Evolutionary conservation across 1,140 invertebrate genomes (phyloP).

Genomic region (Colletes latitarsis): DNA sequence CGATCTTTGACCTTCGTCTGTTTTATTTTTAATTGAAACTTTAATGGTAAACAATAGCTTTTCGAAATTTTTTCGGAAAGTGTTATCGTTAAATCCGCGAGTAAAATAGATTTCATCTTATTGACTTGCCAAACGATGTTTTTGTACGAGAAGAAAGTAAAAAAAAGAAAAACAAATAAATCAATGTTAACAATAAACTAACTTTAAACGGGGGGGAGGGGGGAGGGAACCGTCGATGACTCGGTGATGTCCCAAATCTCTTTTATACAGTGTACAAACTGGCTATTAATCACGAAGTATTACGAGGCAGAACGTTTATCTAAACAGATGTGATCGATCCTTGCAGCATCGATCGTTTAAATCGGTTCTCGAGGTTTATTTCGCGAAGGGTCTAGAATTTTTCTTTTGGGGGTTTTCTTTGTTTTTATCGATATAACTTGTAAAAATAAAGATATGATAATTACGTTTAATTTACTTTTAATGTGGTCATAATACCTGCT

Average conservation of each 20-base stretch:
- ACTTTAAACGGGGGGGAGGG: not conserved
- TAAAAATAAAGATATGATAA: constrained; percentile 76
- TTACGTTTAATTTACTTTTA: constrained; percentile 75
- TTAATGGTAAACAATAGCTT: not conserved
- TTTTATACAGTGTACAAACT: constrained; percentile 41
- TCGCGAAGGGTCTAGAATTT: constrained; percentile 33
- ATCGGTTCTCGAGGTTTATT: constrained; percentile 1
- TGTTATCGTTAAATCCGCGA: too few relatives aligned
- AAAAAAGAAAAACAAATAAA: not conserved
- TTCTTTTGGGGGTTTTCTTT: constrained; percentile 42
- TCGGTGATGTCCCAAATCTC: constrained; percentile 34
- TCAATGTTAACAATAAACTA: not conserved
- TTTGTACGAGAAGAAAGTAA: not conserved
- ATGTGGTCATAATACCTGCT: constrained; percentile 79
- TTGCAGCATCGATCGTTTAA: constrained; percentile 15
- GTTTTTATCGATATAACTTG: constrained; percentile 67
- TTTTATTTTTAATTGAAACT: not conserved
- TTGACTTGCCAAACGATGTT: not conserved
- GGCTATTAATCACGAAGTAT: constrained; percentile 26
- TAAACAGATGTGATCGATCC: constrained; percentile 27
- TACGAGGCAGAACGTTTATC: constrained; percentile 11
- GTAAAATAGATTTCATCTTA: not conserved
- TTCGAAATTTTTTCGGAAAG: not conserved
- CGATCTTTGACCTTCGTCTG: not conserved
- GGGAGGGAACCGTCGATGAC: not conserved